phyloP scores from a whole-genome alignment of 1,140 invertebrate species.

The Scylla paramamosain region DNA sequence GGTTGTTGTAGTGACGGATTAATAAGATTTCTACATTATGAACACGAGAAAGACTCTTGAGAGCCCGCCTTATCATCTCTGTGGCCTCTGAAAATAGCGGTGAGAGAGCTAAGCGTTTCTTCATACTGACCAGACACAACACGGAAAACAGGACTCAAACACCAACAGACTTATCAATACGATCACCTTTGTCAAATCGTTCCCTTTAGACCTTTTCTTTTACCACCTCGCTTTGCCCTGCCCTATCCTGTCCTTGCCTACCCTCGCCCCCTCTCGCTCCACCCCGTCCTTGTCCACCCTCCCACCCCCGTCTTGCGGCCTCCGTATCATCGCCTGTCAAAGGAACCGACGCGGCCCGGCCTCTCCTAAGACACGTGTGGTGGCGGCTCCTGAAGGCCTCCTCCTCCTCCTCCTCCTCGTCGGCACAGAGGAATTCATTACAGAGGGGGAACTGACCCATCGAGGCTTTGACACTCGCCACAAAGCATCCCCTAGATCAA shows the following conservation, averaged over 20 bases:
- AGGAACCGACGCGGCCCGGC: background rate
- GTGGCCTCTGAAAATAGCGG: too few relatives aligned
- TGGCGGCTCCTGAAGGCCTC: background rate
- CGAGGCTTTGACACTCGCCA: background rate
- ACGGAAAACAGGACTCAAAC: too few relatives aligned
- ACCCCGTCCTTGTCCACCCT: background rate
- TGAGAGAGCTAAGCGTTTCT: too few relatives aligned
- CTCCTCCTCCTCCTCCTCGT: background rate
- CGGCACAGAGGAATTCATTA: background rate
- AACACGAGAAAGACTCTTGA: too few relatives aligned
- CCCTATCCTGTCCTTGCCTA: background rate
- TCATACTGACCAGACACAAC: too few relatives aligned
- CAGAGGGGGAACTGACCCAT: slow-evolving; percentile 1
- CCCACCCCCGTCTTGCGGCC: background rate
- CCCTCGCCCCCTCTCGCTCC: background rate
- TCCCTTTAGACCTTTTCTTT: background rate
- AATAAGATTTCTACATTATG: too few relatives aligned
- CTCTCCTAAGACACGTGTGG: background rate
- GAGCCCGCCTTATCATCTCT: too few relatives aligned
- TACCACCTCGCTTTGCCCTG: background rate
- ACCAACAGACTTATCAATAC: too few relatives aligned
- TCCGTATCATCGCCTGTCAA: background rate
- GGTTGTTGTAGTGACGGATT: too few relatives aligned
- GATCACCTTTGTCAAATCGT: too few relatives aligned
- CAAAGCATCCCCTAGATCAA: slow-evolving; percentile 1